Percentiles rank a stretch among this genome's conserved stretches.
Evolutionary conservation across 2,113 vertebrate species (phyloP).

Genomic region (Lampris incognitus): DNA sequence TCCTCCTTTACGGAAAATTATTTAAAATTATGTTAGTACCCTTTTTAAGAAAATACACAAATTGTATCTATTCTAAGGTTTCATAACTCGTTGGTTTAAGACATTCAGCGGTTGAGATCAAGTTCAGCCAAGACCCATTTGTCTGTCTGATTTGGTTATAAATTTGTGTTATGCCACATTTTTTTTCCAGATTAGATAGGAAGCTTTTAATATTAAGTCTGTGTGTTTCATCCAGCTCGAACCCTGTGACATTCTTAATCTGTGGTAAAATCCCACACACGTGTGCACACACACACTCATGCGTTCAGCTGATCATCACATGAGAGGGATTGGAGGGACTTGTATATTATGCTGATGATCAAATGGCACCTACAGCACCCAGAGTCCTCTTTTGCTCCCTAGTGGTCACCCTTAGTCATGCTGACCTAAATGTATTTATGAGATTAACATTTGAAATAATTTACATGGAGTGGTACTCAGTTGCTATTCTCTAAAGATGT

Average conservation of each 20-base stretch:
- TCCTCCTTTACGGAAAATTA: too few relatives aligned
- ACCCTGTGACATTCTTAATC: constrained; percentile 39
- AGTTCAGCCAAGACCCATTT: too few relatives aligned
- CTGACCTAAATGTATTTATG: too few relatives aligned
- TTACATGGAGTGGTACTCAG: not conserved
- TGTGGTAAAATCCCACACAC: constrained; percentile 5
- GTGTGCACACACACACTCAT: constrained; percentile 15
- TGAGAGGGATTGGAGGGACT: constrained; percentile 82
- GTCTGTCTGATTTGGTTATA: not conserved
- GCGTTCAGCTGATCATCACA: constrained; percentile 88
- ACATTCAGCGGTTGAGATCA: too few relatives aligned
- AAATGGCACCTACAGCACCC: not conserved
- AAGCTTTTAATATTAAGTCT: not conserved
- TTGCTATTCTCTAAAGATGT: not conserved
- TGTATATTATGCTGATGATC: constrained; percentile 51
- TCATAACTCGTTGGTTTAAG: too few relatives aligned
- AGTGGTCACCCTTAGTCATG: not conserved
- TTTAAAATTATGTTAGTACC: too few relatives aligned
- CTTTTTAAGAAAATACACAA: too few relatives aligned
- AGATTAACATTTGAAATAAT: not conserved
- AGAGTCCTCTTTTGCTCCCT: not conserved
- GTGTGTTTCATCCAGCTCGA: constrained; percentile 46
- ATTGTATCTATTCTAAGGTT: too few relatives aligned
- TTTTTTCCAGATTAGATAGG: constrained; percentile 4
- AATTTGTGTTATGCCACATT: not conserved